Evolutionary conservation across 2,888 invertebrate species (phyloP).

Genomic region (Rutpela maculata): DNA sequence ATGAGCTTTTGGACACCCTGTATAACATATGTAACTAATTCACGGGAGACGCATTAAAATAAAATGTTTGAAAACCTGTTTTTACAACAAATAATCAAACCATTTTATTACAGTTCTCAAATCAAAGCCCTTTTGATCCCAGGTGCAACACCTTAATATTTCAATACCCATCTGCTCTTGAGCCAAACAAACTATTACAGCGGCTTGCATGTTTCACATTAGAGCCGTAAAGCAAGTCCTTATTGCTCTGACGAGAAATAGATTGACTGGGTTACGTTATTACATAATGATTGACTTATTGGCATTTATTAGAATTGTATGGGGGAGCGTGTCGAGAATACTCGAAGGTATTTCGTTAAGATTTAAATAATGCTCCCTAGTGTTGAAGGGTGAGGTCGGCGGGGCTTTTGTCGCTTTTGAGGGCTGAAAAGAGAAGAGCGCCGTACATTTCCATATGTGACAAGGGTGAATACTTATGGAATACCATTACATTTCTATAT

Average conservation of each 20-base stretch:
- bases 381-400: conserved; percentile 56
- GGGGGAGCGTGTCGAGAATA: conserved; percentile 55
- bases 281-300: conserved; percentile 60
- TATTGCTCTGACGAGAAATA: conserved; percentile 52
- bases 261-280: conserved; percentile 59
- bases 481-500: conserved; percentile 61
- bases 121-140: conserved; percentile 6
- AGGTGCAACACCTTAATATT: conserved; percentile 26
- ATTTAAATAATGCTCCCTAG: conserved; percentile 64
- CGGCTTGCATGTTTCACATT: conserved; percentile 26
- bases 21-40: too few species aligned
- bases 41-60: not conserved
- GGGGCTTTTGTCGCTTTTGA: conserved; percentile 60
- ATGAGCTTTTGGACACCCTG: too few species aligned
- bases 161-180: conserved; percentile 13
- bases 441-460: conserved; percentile 64
- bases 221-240: conserved; percentile 10
- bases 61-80: not conserved
- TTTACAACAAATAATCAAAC: not conserved
- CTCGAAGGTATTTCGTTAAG: conserved; percentile 64
- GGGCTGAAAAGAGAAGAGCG: conserved; percentile 53
- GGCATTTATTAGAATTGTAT: conserved; percentile 59
- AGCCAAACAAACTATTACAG: conserved; percentile 25
- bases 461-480: conserved; percentile 64
- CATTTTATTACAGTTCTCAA: not conserved